Evolutionary conservation across 2,888 invertebrate genomes (phyloP).

Genomic region (Stramonita haemastoma): DNA sequence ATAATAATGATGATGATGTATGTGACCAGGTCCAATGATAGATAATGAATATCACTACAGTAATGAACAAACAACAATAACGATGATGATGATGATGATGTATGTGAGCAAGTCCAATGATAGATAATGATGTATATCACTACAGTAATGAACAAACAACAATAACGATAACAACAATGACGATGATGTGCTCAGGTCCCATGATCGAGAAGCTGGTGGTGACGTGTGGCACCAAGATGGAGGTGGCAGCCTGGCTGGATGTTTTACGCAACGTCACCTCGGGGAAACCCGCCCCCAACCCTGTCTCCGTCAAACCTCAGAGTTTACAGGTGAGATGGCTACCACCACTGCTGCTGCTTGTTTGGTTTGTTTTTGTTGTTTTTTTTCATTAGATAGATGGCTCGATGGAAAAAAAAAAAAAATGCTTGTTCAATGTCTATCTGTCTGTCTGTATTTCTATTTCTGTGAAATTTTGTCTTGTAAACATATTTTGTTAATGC

Average conservation of each 20-base stretch:
- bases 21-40: background rate
- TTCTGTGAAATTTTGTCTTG: too few species aligned
- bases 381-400: too few species aligned
- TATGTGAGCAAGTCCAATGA: constrained; percentile 8
- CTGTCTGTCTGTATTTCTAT: too few species aligned
- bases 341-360: too few species aligned
- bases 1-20: background rate
- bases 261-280: constrained; percentile 78
- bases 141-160: too few species aligned
- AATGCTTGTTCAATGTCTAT: too few species aligned
- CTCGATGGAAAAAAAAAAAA: too few species aligned
- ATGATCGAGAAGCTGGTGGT: constrained; percentile 89
- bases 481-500: too few species aligned
- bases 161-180: too few species aligned
- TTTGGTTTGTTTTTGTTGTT: too few species aligned
- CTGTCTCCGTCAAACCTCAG: constrained; percentile 66
- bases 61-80: too few species aligned
- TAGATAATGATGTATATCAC: too few species aligned
- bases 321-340: constrained; percentile 66
- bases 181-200: background rate
- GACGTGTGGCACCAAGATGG: constrained; percentile 90
- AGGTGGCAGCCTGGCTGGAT: constrained; percentile 93
- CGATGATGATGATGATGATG: background rate
- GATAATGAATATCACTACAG: background rate
- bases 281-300: constrained; percentile 55